phyloP scores from a whole-genome alignment of 1,140 invertebrate species.

The Centruroides sculpturatus region DNA sequence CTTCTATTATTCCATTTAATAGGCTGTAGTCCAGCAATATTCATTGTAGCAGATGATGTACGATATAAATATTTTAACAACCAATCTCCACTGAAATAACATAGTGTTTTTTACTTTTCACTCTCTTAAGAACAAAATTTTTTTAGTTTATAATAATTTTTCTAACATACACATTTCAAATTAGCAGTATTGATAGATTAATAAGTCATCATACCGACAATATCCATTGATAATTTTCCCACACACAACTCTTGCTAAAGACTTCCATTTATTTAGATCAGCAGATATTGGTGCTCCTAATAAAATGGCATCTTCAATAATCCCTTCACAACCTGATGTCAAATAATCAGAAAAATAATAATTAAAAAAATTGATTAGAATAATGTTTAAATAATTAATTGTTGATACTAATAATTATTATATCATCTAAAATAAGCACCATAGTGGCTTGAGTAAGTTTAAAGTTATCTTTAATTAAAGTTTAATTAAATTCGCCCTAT shows the following conservation, averaged over 20 bases:
- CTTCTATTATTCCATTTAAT: constrained; percentile 38
- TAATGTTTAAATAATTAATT: too few species aligned
- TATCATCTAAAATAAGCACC: too few species aligned
- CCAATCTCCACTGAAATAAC: constrained; percentile 41
- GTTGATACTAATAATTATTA: too few species aligned
- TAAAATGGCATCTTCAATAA: constrained; percentile 53
- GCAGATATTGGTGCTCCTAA: constrained; percentile 50
- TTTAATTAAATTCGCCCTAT: too few species aligned
- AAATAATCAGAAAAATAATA: too few species aligned
- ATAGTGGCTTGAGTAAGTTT: too few species aligned
- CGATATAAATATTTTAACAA: constrained; percentile 50
- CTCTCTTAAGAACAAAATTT: too few species aligned
- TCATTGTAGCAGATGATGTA: constrained; percentile 40
- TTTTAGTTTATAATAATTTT: too few species aligned
- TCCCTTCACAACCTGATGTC: constrained; percentile 38
- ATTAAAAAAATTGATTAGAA: too few species aligned
- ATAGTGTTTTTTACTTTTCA: not conserved
- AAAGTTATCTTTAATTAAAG: too few species aligned
- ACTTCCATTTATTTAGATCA: constrained; percentile 37
- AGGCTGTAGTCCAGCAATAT: constrained; percentile 44
- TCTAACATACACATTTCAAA: too few species aligned
- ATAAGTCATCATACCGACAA: constrained; percentile 32
- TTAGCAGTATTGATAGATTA: too few species aligned
- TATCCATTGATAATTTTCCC: constrained; percentile 52
- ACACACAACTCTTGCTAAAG: constrained; percentile 40